Conservation (phyloP, 2,797 vertebrate genomes). For the Sebastes hubbsi region DNA sequence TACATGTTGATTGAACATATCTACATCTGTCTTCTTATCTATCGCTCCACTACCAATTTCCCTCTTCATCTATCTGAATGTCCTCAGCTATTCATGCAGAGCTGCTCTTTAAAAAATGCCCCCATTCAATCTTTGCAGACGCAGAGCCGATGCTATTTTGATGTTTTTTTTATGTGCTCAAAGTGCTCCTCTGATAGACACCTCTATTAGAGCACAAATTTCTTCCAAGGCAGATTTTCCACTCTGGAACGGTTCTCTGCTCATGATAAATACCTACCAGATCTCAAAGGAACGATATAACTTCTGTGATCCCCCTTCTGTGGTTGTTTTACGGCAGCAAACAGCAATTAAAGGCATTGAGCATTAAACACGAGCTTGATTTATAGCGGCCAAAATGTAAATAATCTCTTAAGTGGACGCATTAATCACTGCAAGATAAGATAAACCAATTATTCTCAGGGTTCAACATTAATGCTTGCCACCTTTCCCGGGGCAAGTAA, state of each 20-base stretch:
- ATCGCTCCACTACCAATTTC: neutral
- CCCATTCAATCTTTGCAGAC: conserved; percentile 23
- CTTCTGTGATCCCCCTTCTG: neutral
- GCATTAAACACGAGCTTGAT: neutral
- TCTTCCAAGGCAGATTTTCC: conserved; percentile 17
- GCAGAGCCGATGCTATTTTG: neutral
- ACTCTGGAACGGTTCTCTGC: neutral
- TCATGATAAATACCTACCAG: neutral
- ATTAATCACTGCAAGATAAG: conserved; percentile 5
- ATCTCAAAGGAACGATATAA: neutral
- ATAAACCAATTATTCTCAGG: neutral
- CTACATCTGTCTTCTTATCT: conserved; percentile 53
- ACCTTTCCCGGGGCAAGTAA: too few species aligned
- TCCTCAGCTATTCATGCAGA: conserved; percentile 33
- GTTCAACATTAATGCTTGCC: too few species aligned
- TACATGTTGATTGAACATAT: conserved; percentile 48
- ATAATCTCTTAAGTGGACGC: neutral
- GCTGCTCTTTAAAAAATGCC: conserved; percentile 16
- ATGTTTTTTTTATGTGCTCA: conserved; percentile 28
- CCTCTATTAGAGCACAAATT: neutral
- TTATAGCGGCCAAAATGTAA: neutral
- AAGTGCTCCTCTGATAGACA: conserved; percentile 37
- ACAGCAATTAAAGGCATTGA: conserved; percentile 3
- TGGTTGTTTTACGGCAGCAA: neutral
- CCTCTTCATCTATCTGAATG: conserved; percentile 36